Percentiles rank a stretch among this genome's conserved stretches.
These are phyloP conservation scores for Ceraclea dissimilis DNA, from an alignment of 2,888 invertebrate species.

Conservation along the genomic window DNA sequence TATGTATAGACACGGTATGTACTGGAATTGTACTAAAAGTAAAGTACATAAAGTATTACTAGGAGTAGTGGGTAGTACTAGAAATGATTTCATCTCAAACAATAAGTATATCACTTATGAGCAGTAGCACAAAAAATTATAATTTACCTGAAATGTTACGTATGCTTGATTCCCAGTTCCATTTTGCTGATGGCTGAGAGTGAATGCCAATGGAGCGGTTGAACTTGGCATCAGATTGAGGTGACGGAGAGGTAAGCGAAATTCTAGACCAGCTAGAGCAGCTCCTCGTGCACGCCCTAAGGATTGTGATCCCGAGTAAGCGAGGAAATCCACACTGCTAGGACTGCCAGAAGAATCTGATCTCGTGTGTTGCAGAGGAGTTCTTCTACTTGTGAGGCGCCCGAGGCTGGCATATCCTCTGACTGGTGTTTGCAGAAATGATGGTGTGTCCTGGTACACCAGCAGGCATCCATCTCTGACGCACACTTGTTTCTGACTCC, in stretches of 20 bases:
- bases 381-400: constrained; percentile 39
- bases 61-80: no score
- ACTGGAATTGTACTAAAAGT: no score
- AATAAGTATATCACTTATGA: no score
- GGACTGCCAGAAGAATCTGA: not conserved
- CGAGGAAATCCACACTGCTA: not conserved
- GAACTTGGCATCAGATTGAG: constrained; percentile 24
- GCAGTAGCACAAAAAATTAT: no score
- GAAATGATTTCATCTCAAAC: no score
- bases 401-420: constrained; percentile 47
- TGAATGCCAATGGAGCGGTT: constrained; percentile 21
- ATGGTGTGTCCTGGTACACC: constrained; percentile 19
- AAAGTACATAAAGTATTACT: no score
- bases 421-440: constrained; percentile 40
- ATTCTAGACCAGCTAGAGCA: constrained; percentile 14
- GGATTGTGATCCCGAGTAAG: constrained; percentile 10
- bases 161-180: constrained; percentile 16
- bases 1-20: not conserved
- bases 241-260: constrained; percentile 23
- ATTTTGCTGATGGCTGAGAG: constrained; percentile 19
- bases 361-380: constrained; percentile 39
- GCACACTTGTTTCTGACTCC: constrained; percentile 22
- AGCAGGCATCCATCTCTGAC: constrained; percentile 25
- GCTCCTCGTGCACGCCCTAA: constrained; percentile 14
- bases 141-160: constrained; percentile 26